phyloP scores from a whole-genome alignment of 37 sponge, comb jelly and placozoan species.

The Halisarca cf. caerulea region DNA sequence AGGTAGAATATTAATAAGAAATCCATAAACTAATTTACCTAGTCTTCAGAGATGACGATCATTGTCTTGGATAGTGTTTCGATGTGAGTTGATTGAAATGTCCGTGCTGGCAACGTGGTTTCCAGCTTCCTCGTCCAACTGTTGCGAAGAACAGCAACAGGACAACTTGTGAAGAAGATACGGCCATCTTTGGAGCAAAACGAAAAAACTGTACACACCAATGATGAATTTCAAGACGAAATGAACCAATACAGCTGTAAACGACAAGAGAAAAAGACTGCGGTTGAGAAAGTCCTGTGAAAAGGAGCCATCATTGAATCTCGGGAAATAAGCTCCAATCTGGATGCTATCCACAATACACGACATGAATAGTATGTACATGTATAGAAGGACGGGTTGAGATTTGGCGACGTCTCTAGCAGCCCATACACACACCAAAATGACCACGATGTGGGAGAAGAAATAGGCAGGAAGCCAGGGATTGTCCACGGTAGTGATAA shows the following conservation, averaged over 20 bases:
- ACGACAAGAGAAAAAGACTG: neutral
- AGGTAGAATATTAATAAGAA: no score
- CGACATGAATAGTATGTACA: neutral
- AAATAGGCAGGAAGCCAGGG: conserved; percentile 20
- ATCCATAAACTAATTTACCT: no score
- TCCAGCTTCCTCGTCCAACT: no score
- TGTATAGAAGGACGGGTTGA: conserved; percentile 11
- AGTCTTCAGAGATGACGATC: no score
- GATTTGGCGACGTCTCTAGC: conserved; percentile 14
- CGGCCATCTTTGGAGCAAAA: neutral
- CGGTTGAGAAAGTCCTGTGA: neutral
- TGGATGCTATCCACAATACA: conserved; percentile 17
- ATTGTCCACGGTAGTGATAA: neutral
- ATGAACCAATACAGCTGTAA: neutral
- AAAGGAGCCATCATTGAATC: neutral
- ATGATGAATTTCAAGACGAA: neutral
- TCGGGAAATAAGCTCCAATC: neutral
- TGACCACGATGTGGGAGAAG: conserved; percentile 29
- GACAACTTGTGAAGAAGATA: no score
- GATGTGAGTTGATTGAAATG: no score
- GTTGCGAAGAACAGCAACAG: no score
- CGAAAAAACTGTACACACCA: neutral
- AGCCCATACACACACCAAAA: conserved; percentile 19
- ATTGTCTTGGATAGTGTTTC: no score
- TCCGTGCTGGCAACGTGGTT: no score